Evolutionary conservation across 2,113 vertebrate species (phyloP).

Genomic region (Parotia lawesii): DNA sequence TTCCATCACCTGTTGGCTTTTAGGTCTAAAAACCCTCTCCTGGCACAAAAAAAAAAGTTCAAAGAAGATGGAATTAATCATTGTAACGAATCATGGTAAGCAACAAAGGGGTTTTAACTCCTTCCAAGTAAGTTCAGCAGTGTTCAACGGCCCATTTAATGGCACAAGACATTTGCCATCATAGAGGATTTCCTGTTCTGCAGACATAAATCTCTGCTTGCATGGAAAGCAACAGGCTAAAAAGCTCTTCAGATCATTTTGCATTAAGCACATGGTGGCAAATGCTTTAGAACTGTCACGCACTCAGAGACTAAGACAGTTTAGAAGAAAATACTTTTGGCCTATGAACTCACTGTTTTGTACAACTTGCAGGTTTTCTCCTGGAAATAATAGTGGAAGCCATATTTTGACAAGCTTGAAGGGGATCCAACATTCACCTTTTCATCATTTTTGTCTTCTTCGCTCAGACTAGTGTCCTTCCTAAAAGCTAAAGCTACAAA

Average conservation of each 20-base stretch:
- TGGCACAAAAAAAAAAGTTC: neutral
- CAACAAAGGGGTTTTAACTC: constrained; percentile 17
- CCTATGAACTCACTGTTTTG: neutral
- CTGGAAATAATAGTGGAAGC: neutral
- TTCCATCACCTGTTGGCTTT: neutral
- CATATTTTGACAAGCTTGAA: neutral
- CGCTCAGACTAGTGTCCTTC: neutral
- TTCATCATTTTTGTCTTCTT: neutral
- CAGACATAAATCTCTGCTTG: neutral
- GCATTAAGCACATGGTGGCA: neutral
- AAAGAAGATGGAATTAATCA: neutral
- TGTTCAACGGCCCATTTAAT: constrained; percentile 57
- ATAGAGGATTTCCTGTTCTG: constrained; percentile 17
- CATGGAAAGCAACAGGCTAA: neutral
- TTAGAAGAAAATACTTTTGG: neutral
- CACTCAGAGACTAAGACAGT: neutral
- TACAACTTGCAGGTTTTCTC: neutral
- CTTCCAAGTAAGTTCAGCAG: neutral
- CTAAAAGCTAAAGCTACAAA: constrained; percentile 1
- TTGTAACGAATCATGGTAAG: neutral
- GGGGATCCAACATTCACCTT: neutral
- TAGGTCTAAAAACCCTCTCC: neutral
- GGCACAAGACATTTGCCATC: neutral
- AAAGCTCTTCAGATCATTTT: neutral
- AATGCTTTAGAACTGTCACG: neutral